A percentile compares a stretch with the other conserved stretches of the same genome.
These are phyloP conservation scores for Anomalospiza imberbis DNA, from an alignment of 2,797 vertebrate species.

Conservation along the genomic window DNA sequence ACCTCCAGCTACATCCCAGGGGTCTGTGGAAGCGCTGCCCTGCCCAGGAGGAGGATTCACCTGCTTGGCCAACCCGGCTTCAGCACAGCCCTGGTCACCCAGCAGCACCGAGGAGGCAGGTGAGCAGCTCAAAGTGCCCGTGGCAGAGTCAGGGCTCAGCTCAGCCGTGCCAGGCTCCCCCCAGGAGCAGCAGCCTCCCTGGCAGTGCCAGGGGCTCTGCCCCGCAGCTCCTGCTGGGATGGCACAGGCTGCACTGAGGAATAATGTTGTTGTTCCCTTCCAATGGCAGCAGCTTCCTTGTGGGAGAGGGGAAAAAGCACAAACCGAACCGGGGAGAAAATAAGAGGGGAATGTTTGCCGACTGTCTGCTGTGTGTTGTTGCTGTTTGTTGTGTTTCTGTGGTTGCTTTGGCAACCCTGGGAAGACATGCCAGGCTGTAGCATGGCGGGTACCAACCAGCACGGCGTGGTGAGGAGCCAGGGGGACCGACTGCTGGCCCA, in stretches of 20 bases:
- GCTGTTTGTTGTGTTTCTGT: constrained; percentile 53
- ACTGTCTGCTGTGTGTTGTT: constrained; percentile 42
- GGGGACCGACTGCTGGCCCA: fast-evolving
- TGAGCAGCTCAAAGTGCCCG: neutral
- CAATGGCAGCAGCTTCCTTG: constrained; percentile 21
- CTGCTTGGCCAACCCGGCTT: neutral
- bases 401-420: constrained; percentile 31
- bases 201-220: neutral
- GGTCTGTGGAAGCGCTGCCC: fast-evolving
- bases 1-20: neutral
- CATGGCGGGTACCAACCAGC: neutral
- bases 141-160: neutral
- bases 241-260: neutral
- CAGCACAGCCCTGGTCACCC: neutral
- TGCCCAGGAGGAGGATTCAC: neutral
- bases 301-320: constrained; percentile 51
- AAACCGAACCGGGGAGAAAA: constrained; percentile 12
- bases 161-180: neutral
- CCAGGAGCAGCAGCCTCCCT: neutral
- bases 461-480: neutral
- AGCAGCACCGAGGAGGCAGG: neutral
- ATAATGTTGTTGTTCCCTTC: neutral
- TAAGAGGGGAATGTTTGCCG: constrained; percentile 60
- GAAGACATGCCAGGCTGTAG: constrained; percentile 17
- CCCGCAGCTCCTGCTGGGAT: neutral